Percentiles rank a stretch among this genome's conserved stretches.
Evolutionary conservation across 2,797 vertebrate species (phyloP).

Genomic region (Kryptopterus vitreolus): DNA sequence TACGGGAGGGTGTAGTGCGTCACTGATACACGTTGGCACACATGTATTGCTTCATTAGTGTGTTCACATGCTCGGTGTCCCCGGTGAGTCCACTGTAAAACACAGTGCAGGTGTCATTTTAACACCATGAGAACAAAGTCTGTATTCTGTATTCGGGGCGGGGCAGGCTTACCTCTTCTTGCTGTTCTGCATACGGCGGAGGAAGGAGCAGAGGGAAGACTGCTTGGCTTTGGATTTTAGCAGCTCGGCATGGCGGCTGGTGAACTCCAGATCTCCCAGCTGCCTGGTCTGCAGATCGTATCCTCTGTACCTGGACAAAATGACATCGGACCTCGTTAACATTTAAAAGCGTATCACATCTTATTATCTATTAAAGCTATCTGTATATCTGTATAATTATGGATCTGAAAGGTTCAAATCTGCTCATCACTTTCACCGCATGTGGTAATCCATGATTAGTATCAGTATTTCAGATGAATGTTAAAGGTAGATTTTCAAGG

Average conservation of each 20-base stretch:
- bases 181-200: constrained; percentile 70
- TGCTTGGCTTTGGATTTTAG: constrained; percentile 76
- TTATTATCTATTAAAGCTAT: no score
- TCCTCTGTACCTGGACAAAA: constrained; percentile 46
- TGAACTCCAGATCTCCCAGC: constrained; percentile 80
- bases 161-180: constrained; percentile 66
- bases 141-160: no score
- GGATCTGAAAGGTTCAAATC: neutral
- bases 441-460: no score
- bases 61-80: constrained; percentile 68
- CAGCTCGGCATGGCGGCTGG: constrained; percentile 77
- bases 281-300: constrained; percentile 66
- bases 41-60: constrained; percentile 73
- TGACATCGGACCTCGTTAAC: neutral
- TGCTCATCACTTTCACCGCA: no score
- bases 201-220: constrained; percentile 71
- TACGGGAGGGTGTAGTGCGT: constrained; percentile 43
- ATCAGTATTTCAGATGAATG: no score
- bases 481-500: no score
- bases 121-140: neutral
- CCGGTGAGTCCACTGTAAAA: constrained; percentile 58
- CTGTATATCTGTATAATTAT: no score
- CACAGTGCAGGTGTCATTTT: constrained; percentile 1
- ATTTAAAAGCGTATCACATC: no score
- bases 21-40: constrained; percentile 69